Conservation (phyloP, 2,797 vertebrate species). For the Sorex maritimensis region DNA sequence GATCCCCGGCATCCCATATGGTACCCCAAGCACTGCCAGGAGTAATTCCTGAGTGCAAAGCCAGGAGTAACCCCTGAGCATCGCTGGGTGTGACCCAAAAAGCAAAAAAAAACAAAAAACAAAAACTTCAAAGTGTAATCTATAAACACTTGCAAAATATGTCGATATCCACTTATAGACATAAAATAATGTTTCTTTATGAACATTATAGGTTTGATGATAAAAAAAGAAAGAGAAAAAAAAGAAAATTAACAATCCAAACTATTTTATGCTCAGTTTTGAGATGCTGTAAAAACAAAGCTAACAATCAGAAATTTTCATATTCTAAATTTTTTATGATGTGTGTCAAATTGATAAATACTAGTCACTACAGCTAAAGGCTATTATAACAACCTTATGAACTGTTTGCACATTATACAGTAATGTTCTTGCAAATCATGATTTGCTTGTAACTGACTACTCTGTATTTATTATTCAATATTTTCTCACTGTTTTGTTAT, state of each 20-base stretch:
- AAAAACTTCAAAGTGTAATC: constrained; percentile 30
- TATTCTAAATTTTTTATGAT: constrained; percentile 51
- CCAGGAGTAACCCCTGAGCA: too few species aligned
- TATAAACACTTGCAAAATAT: constrained; percentile 48
- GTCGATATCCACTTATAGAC: background rate
- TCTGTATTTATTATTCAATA: constrained; percentile 74
- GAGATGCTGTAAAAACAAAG: constrained; percentile 59
- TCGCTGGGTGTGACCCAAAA: too few species aligned
- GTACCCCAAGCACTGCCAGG: too few species aligned
- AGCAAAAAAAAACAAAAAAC: too few species aligned
- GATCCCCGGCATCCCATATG: too few species aligned
- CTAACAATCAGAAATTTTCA: constrained; percentile 34
- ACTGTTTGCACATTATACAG: constrained; percentile 39
- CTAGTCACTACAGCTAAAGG: constrained; percentile 14
- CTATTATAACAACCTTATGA: constrained; percentile 55
- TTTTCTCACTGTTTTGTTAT: background rate
- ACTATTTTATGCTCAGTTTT: background rate
- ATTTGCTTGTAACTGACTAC: constrained; percentile 63
- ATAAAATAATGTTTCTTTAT: background rate
- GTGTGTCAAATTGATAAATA: constrained; percentile 62
- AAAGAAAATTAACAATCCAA: background rate
- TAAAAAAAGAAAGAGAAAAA: background rate
- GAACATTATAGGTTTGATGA: background rate
- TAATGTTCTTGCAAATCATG: constrained; percentile 78
- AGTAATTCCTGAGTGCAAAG: too few species aligned